A percentile compares a stretch with the other conserved stretches of the same genome.
Conservation (phyloP, 2,888 invertebrate genomes). For the Venusia cambrica region DNA sequence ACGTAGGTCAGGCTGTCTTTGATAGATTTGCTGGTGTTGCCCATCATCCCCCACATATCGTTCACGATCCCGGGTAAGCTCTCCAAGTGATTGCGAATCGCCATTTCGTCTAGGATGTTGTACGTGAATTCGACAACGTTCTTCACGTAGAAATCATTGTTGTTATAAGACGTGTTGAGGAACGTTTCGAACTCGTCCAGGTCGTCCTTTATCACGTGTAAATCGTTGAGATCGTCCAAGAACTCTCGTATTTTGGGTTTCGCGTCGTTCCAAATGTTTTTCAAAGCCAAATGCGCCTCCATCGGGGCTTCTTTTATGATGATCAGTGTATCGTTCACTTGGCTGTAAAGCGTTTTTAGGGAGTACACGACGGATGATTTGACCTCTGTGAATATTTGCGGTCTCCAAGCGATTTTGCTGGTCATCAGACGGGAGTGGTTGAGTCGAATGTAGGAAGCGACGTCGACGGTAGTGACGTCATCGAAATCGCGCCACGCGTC, state of each 20-base stretch:
- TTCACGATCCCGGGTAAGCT: constrained; percentile 89
- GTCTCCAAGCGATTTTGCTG: constrained; percentile 90
- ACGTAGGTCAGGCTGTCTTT: constrained; percentile 88
- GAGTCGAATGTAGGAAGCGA: constrained; percentile 88
- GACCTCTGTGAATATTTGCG: constrained; percentile 83
- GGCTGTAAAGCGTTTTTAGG: constrained; percentile 62
- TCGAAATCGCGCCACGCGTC: constrained; percentile 92
- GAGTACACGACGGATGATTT: constrained; percentile 54
- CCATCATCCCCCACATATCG: constrained; percentile 93
- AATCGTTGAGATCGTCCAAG: constrained; percentile 85
- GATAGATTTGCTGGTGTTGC: constrained; percentile 89
- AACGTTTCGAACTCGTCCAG: constrained; percentile 85
- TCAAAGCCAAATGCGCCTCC: constrained; percentile 85
- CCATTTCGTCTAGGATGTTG: constrained; percentile 88
- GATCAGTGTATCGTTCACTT: constrained; percentile 66
- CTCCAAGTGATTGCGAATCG: constrained; percentile 88
- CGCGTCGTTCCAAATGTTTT: constrained; percentile 88
- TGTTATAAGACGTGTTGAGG: constrained; percentile 88
- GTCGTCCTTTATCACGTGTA: constrained; percentile 87
- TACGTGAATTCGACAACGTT: constrained; percentile 86
- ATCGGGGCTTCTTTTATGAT: constrained; percentile 80
- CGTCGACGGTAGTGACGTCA: constrained; percentile 88
- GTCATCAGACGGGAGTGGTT: constrained; percentile 92
- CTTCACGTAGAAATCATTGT: constrained; percentile 92
- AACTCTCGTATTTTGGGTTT: constrained; percentile 86